Evolutionary conservation across 2,113 vertebrate species (phyloP).

Genomic region (Oceanites oceanicus): DNA sequence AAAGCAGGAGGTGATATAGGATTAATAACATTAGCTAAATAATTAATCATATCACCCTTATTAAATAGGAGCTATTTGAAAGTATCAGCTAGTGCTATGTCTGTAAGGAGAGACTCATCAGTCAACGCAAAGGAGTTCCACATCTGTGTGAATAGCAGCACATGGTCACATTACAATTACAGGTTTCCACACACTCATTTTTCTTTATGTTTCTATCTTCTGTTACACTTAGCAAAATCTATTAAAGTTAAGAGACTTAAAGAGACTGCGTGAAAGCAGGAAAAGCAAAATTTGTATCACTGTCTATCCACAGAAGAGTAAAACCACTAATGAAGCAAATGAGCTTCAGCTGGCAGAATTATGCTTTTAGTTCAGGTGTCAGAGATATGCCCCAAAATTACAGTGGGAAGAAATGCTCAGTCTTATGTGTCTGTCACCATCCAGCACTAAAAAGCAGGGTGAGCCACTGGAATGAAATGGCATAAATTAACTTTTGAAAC

Average conservation of each 20-base stretch:
- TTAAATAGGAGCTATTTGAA: background rate
- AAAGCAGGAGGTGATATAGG: background rate
- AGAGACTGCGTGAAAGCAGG: background rate
- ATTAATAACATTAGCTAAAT: background rate
- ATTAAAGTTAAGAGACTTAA: background rate
- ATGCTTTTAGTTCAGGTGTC: background rate
- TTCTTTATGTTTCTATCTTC: background rate
- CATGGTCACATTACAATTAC: background rate
- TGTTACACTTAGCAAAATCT: background rate
- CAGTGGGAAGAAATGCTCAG: background rate
- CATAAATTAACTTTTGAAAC: slow-evolving; percentile 47
- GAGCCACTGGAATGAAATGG: background rate
- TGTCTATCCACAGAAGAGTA: background rate
- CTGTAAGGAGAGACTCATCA: background rate
- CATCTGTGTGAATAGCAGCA: background rate
- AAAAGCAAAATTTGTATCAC: background rate
- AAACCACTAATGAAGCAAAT: background rate
- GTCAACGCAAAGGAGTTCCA: rapidly evolving
- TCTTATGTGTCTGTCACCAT: background rate
- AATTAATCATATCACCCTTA: background rate
- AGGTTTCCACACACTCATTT: background rate
- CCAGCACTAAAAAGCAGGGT: background rate
- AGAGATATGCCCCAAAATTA: background rate
- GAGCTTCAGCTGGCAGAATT: background rate
- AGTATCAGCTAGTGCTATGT: background rate